Base-by-base conservation (phyloP, 2,888 invertebrate genomes). In the Stenchaetothrips biformis region DNA sequence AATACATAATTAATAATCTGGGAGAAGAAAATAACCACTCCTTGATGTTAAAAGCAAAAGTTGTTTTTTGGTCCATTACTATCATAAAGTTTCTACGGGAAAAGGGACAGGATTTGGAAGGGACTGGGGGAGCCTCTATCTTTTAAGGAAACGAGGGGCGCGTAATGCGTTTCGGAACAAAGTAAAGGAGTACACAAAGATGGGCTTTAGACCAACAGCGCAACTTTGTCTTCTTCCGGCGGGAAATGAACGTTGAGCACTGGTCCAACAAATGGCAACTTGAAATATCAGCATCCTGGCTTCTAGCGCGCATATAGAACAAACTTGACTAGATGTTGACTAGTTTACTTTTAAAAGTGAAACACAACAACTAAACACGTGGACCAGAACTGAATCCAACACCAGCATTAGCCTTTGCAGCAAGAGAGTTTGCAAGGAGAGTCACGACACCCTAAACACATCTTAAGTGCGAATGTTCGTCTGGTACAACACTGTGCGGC, bases 401-500 rank as follows among this genome's bases (percentile, higher is more conserved):
- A 16, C 53, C 9, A 53, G 1, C 13, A 53, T 13, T 21, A 67
- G 25, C 53, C 11, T 53, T 74, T 8, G 67, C 25, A 25, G 21
- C 11, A 7, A 25, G 67, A 25, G 18, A 59, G 16, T 59, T 59
- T 59, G 59, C 59, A 59, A 16, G 59, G 18, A 59, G 18, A 59
- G 59, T 59, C 67, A 21, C 67, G 8, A 21, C 9, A 67, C 67
- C 9, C 67, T 67, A 74, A 74, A 74, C n/a, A 21, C 67, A 74
- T 21, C 25, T 74, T 25, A 74, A 25, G n/a, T 21, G 4, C 67
- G 25, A 74, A 74, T 74, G 67, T 74, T 74, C 67, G 67, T 74
- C 67, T 74, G 67, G 67, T 25, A 2, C 4, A 74, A 74, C 67
- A 74, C n/a, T n/a, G 67, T 74, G 67, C 67, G 67, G 67, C 67